Evolutionary conservation across 1,140 invertebrate species (phyloP).

Genomic region (Pseudomyrmex flavicornis): DNA sequence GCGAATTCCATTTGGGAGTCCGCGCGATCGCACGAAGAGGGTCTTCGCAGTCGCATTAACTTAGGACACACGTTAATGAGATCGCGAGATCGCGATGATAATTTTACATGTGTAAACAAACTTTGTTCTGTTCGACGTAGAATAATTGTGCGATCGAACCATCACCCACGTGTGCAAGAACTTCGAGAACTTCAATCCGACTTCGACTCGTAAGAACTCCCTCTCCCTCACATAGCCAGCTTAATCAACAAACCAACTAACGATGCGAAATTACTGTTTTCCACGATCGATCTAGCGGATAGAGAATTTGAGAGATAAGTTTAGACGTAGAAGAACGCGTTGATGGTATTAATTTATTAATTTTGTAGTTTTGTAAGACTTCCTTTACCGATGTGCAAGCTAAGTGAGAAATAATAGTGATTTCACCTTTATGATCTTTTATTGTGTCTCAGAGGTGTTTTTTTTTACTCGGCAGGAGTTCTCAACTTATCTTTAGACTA

Average conservation of each 20-base stretch:
- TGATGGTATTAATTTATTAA: conserved; percentile 37
- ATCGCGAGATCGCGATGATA: not conserved
- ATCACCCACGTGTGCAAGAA: too few species aligned
- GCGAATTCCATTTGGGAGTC: conserved; percentile 28
- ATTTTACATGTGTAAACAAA: too few species aligned
- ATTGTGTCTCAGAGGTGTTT: not conserved
- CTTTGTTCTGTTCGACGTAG: too few species aligned
- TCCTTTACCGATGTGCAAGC: not conserved
- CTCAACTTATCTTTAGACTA: conserved; percentile 60
- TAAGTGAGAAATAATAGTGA: not conserved
- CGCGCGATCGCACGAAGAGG: conserved; percentile 2
- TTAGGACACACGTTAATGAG: conserved; percentile 28
- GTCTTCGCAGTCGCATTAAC: conserved; percentile 23
- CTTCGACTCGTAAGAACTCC: too few species aligned
- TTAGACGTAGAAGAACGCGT: not conserved
- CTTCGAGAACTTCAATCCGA: too few species aligned
- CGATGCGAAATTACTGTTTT: too few species aligned
- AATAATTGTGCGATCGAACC: too few species aligned
- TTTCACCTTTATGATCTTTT: not conserved
- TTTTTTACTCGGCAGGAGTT: not conserved
- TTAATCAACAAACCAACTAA: too few species aligned
- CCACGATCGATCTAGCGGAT: conserved; percentile 10
- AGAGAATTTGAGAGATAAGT: not conserved
- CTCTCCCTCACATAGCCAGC: too few species aligned
- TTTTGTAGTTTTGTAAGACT: conserved; percentile 23